phyloP scores from a whole-genome alignment of 2,888 invertebrate species.

The Odontomyia ornata region DNA sequence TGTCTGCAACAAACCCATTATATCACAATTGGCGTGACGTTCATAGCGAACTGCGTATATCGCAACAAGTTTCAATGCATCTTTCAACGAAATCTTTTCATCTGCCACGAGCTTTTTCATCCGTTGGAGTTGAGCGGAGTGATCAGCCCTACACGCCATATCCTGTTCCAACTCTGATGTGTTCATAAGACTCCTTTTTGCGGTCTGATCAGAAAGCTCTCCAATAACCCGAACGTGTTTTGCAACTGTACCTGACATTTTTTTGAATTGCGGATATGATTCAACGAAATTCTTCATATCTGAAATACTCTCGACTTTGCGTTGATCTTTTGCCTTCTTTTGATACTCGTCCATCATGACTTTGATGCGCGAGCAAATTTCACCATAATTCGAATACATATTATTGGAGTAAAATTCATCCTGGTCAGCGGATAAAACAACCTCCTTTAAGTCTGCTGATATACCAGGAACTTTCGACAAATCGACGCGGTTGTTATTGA shows the following conservation, averaged over 20 bases:
- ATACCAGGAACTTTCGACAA: constrained; percentile 85
- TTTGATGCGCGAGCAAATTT: constrained; percentile 97
- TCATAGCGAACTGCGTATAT: constrained; percentile 95
- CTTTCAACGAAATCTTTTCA: constrained; percentile 76
- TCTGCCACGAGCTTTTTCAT: constrained; percentile 81
- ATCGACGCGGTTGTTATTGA: constrained; percentile 93
- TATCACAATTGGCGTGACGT: constrained; percentile 85
- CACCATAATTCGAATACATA: constrained; percentile 95
- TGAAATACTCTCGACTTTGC: constrained; percentile 96
- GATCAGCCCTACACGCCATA: constrained; percentile 87
- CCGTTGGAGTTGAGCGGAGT: constrained; percentile 79
- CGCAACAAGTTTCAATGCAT: constrained; percentile 88
- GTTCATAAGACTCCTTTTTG: constrained; percentile 80
- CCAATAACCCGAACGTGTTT: constrained; percentile 98
- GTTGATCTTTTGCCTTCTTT: constrained; percentile 91
- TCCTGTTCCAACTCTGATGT: constrained; percentile 95
- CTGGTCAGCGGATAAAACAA: constrained; percentile 93
- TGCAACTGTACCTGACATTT: constrained; percentile 94
- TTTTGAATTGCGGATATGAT: constrained; percentile 97
- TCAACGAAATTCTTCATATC: constrained; percentile 99
- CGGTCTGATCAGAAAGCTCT: constrained; percentile 88
- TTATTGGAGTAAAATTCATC: constrained; percentile 98
- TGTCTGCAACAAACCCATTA: constrained; percentile 77
- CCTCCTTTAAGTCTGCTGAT: constrained; percentile 88
- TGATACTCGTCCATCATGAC: constrained; percentile 98